Evolutionary conservation across 2,113 vertebrate genomes (phyloP), one percentile per base, ranked within the genome.

Genomic region (Mobula hypostoma): DNA sequence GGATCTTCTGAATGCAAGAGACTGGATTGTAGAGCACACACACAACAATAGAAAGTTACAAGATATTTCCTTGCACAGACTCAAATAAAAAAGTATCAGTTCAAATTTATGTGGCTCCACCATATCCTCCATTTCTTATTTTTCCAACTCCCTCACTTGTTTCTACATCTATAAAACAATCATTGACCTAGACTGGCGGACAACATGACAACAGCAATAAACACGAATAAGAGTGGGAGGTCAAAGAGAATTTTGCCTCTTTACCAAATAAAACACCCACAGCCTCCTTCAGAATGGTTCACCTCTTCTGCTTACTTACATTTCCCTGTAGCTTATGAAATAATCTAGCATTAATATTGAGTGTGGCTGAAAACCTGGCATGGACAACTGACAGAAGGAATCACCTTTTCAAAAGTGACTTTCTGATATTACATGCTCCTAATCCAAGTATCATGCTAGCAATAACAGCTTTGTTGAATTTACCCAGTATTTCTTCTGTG

Each of bases 401-500:
- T 92, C 66, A 68, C 88, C 66, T 70, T 92, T 56, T 48, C 36
- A 74, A 3, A 32, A 19, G 68, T 56, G 68, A 12, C 12, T 48
- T 29, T 56, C 70, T 74, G 70, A 93, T 48, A 40, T 76, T 74
- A 56, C 70, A 66, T 90, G 61, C 14, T 88, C 29, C 85, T 90
- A 93, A 40, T 74, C 91, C 70, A 74, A 93, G 68, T 74, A 24
- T 48, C 24, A 24, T 93, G 70, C 90, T 93, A 74, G 91, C 36
- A 76, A 93, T 74, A 93, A 93, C 91, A 93, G 91, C 68, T 93
- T 74, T 93, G 36, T 93, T 93, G 70, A 14, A 93, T 93, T 93
- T 76, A 93, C 91, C 91, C 91, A 93, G 68, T 93, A 93, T 93
- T 93, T 93, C 68, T 93, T 93, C 68, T 74, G 68, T 72, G 91